phyloP scores from a whole-genome alignment of 2,113 vertebrate genomes.

The Oreochromis niloticus region DNA sequence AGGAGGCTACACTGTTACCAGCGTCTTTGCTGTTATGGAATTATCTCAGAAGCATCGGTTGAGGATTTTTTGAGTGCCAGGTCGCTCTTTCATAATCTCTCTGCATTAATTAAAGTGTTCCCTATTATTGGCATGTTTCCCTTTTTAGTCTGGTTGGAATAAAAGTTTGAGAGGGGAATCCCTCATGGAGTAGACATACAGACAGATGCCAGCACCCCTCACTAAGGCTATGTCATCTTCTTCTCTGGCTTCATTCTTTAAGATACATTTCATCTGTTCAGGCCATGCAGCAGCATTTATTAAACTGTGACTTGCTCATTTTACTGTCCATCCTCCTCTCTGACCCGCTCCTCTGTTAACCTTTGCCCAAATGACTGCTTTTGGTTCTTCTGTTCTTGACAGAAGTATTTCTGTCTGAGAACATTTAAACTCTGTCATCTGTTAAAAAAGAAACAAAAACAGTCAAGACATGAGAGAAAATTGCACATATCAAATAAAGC shows the following conservation, averaged over 20 bases:
- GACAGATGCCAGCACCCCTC: not conserved
- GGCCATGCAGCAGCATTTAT: not conserved
- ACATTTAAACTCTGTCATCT: slow-evolving; percentile 60
- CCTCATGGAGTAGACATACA: not conserved
- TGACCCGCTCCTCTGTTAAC: not conserved
- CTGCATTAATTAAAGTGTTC: no score
- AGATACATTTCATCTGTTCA: not conserved
- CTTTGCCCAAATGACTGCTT: slow-evolving; percentile 3
- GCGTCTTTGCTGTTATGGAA: not conserved
- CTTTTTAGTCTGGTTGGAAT: slow-evolving; percentile 16
- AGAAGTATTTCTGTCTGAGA: not conserved
- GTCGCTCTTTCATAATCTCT: not conserved
- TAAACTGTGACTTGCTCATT: slow-evolving; percentile 33
- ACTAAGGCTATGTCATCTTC: not conserved
- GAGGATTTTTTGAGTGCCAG: not conserved
- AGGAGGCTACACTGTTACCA: not conserved
- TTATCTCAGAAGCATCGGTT: not conserved
- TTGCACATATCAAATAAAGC: not conserved
- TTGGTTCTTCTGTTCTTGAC: slow-evolving; percentile 10
- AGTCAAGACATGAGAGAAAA: not conserved
- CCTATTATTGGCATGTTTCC: not conserved
- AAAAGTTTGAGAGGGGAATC: not conserved
- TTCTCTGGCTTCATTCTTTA: not conserved
- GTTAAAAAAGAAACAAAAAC: not conserved
- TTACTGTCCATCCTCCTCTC: slow-evolving; percentile 11